Percentiles rank a stretch among this genome's conserved stretches.
Conservation (phyloP, 2,797 vertebrate genomes). For the Semotilus atromaculatus region DNA sequence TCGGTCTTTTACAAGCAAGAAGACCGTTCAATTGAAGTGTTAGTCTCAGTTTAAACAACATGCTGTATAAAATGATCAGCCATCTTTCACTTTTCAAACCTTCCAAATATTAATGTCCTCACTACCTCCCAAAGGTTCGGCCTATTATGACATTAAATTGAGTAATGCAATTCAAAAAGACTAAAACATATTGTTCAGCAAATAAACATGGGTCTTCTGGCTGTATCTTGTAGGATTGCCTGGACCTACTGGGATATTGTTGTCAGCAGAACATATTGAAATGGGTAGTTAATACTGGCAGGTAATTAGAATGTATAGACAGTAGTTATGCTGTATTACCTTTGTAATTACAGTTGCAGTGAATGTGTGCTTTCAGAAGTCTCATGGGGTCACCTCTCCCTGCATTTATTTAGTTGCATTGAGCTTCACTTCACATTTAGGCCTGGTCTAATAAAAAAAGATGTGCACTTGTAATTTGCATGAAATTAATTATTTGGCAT, state of each 20-base stretch:
- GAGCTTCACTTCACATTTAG: conserved; percentile 38
- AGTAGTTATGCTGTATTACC: conserved; percentile 47
- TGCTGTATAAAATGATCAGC: neutral
- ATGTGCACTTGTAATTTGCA: conserved; percentile 51
- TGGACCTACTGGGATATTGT: neutral
- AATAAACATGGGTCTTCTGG: neutral
- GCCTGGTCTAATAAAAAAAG: conserved; percentile 26
- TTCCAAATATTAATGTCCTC: neutral
- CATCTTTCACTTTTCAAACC: neutral
- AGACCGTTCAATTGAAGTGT: neutral
- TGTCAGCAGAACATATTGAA: conserved; percentile 47
- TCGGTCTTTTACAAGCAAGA: neutral
- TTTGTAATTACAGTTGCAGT: conserved; percentile 56
- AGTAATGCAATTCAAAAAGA: conserved; percentile 7
- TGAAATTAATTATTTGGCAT: conserved; percentile 49
- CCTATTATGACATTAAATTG: conserved; percentile 26
- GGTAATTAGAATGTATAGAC: conserved; percentile 59
- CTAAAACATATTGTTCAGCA: neutral
- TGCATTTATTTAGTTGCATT: conserved; percentile 47
- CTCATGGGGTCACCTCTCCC: conserved; percentile 15
- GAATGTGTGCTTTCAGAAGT: conserved; percentile 18
- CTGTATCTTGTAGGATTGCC: neutral
- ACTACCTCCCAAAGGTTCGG: neutral
- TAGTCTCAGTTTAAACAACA: neutral
- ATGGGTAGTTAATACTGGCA: conserved; percentile 28